A percentile compares a stretch with the other conserved stretches of the same genome.
phyloP scores from a whole-genome alignment of 2,888 invertebrate species.

The Drosophila quasianomalipes region DNA sequence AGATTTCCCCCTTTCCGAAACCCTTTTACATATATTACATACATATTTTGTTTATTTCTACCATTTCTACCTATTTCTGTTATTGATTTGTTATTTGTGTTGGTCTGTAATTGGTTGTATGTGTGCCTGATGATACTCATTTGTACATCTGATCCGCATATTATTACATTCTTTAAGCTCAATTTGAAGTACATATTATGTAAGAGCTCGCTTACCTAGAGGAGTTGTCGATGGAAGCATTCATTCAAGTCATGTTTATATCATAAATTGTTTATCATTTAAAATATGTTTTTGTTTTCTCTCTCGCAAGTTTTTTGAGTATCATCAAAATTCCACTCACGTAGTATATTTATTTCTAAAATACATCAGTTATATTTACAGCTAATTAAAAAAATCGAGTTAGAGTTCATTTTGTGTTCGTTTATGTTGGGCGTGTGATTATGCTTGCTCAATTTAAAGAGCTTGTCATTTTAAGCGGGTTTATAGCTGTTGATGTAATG shows the following conservation, averaged over 20 bases:
- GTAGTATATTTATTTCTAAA: not conserved
- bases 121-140: conserved; percentile 4
- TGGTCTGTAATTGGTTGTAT: not conserved
- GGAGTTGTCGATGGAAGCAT: conserved; percentile 21
- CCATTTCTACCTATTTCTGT: conserved; percentile 37
- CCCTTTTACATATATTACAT: conserved; percentile 19
- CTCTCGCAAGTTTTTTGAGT: no score
- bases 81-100: conserved; percentile 2
- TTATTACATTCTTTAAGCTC: conserved; percentile 6
- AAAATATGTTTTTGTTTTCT: not conserved
- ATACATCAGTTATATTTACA: not conserved
- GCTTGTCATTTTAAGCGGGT: not conserved
- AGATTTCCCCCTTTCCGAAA: not conserved
- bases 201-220: conserved; percentile 42
- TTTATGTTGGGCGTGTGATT: not conserved
- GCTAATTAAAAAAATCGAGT: not conserved
- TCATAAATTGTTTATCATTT: not conserved
- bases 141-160: not conserved
- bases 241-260: not conserved
- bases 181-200: conserved; percentile 17
- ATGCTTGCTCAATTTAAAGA: not conserved
- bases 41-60: conserved; percentile 30
- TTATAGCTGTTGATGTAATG: not conserved
- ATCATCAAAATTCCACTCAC: not conserved
- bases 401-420: not conserved